Evolutionary conservation across 2,797 vertebrate species (phyloP).

Genomic region (Sebastes wilsoni): DNA sequence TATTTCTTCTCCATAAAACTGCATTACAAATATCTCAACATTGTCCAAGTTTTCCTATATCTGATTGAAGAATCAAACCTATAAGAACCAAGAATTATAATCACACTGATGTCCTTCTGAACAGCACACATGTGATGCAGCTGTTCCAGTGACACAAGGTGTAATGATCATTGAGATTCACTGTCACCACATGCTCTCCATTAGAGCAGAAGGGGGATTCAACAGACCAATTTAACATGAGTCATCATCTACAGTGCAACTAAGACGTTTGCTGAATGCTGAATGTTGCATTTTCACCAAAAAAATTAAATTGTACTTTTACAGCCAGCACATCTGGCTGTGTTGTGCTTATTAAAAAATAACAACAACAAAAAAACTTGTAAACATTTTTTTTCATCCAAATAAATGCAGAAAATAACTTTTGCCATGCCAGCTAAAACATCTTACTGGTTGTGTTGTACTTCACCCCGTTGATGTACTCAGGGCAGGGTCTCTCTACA

Average conservation of each 20-base stretch:
- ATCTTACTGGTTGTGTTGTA: conserved; percentile 97
- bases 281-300: background rate
- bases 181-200: conserved; percentile 8
- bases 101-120: background rate
- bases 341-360: background rate
- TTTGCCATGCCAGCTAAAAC: background rate
- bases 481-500: conserved; percentile 94
- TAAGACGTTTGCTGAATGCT: background rate
- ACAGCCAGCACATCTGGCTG: background rate
- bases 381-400: background rate
- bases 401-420: conserved; percentile 1
- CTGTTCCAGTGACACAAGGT: conserved; percentile 25
- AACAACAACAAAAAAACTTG: background rate
- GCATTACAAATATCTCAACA: background rate
- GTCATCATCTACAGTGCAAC: background rate
- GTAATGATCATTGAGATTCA: conserved; percentile 30
- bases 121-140: conserved; percentile 6
- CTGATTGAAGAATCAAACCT: background rate
- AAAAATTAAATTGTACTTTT: background rate
- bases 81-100: background rate
- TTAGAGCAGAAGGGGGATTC: background rate
- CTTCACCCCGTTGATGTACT: conserved; percentile 96
- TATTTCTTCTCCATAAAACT: background rate
- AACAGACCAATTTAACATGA: background rate
- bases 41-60: background rate